Base-by-base conservation (phyloP, 2,888 invertebrate genomes). In the Steinernema hermaphroditum region DNA sequence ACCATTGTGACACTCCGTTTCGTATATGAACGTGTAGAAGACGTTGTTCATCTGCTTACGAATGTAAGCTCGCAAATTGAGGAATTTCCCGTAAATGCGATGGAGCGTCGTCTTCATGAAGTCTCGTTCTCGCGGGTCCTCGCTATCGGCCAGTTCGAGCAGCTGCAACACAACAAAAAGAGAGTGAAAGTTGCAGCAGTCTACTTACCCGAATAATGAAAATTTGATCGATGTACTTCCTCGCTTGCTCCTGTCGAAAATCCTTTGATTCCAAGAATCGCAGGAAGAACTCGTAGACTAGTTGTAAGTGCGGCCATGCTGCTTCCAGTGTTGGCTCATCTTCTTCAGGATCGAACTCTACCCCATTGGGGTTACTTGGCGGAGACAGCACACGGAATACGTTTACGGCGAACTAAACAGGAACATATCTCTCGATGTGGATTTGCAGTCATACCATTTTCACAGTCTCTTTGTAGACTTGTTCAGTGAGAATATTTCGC, bases 1-100 rank as follows among this genome's bases (percentile, higher is more conserved):
- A 82, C 98, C 98, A 89, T 98, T 98, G 90, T 96, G 96, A 89
- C 96, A 94, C 89, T 98, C 97, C 80, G 97, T 97, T 91, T 98
- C 97, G 90, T 97, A 98, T 87, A 98, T 96, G 90, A 98, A 98
- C 90, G 96, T 93, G 87, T 77, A 89, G 90, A 97, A 97, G 24
- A 80, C 79, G 72, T 80, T 81, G 75, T 80, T 80, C 62, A 80
- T 80, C 69, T 78, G 76, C 69, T 82, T 79, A 19, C 96, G 92
- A 89, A 97, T 97, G 90, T 95, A 97, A 88, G 97, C 96, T 88
- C 98, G 91, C 88, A 97, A 91, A 79, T 96, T 95, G 87, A 98
- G 91, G 90, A 98, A 98, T 91, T 98, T 98, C 85, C 97, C 98
- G 90, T 98, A 98, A 90, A 98, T 96, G 90, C 97, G 73, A 90